Base-by-base conservation (phyloP, 2,888 invertebrate genomes). In the Microdon myrmicae region DNA sequence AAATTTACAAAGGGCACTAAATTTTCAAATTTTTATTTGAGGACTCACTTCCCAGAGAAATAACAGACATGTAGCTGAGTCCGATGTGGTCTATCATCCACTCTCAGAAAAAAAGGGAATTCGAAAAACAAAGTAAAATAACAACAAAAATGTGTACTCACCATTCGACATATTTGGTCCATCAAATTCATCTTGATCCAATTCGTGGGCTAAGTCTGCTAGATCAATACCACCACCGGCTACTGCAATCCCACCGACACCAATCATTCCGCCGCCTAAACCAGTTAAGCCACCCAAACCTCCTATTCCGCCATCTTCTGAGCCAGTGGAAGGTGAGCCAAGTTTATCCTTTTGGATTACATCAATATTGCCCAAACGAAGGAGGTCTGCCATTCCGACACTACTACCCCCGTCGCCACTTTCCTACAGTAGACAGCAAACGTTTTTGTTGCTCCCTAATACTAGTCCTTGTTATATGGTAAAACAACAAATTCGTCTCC, bases 301-400 rank as follows among this genome's bases (percentile, higher is more conserved):
- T 28, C 75, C 74, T 70, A 78, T 71, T 71, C 88, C 89, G 28
- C 90, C 91, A 76, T 92, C 92, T 73, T 92, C 92, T 55, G 91
- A 92, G 73, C 91, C 92, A 53, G 91, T 91, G 69, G 90, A 91
- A 32, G 92, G 92, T 56, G 92, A 91, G 68, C 92, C 90, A 69
- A 89, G 81, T 81, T 88, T 88, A 80, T 88, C 88, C 82, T 88
- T 88, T 75, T 85, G 85, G 80, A 86, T 85, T 80, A 85, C 86
- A 72, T 77, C 78, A 64, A 85, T 83, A 75, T 85, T 86, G 75
- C 85, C 86, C 83, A 86, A 84, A 72, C 88, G 86, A 78, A 88
- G 86, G 78, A 87, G 81, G 82, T 88, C 88, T 79, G 87, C 87
- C 88, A 88, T 88, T 69, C 66, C 70, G 43, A n/a, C 17, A 20